Base-by-base conservation (phyloP, 2,797 vertebrate species). In the Graptemys geographica region DNA sequence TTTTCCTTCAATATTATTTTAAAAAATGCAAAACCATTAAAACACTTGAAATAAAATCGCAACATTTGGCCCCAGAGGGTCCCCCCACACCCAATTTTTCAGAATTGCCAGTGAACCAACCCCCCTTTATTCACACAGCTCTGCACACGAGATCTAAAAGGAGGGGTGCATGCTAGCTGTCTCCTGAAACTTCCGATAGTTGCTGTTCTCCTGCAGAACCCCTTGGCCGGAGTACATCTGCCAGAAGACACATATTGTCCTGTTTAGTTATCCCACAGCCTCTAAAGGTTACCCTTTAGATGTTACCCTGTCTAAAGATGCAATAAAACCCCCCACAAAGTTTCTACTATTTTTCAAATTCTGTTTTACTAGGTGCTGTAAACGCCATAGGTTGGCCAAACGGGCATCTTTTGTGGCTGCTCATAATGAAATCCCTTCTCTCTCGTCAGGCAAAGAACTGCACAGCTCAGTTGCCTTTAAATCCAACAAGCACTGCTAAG, bases 291-390 rank as follows among this genome's bases (percentile, higher is more conserved):
- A 41, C 41, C 41, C 41, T 41, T 41, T 41, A 41, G 41, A 8
- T 37, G 2, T 59, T 76, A 57, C 8, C 27, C 3, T 57, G 28
- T 57, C 88, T 65, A 81, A 62, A 1, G 59, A 88, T 21, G 6
- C 47, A 3, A 2, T n/a, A 25, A 88, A 92, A 11, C 84, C 62
- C 16, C 25, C 25, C 3, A 72, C 2, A 1, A 81, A 79, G 5
- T 13, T 76, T 86, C 59, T 76, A 28, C 8, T 23, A 49, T 88
- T 90, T 92, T 81, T 87, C 31, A 74, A 65, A 52, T 19, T 92
- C 59, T 65, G 8, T 80, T 74, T 81, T 19, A 33, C 33, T 57
- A 51, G 79, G 5, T 31, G 5, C 3, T 6, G 2, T 52, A 53
- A 47, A 5, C 11, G 23, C 15, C 55, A 81, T 84, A 57, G 59